Conservation (phyloP, 1,140 invertebrate genomes). For the Zelostemma sp. region DNA sequence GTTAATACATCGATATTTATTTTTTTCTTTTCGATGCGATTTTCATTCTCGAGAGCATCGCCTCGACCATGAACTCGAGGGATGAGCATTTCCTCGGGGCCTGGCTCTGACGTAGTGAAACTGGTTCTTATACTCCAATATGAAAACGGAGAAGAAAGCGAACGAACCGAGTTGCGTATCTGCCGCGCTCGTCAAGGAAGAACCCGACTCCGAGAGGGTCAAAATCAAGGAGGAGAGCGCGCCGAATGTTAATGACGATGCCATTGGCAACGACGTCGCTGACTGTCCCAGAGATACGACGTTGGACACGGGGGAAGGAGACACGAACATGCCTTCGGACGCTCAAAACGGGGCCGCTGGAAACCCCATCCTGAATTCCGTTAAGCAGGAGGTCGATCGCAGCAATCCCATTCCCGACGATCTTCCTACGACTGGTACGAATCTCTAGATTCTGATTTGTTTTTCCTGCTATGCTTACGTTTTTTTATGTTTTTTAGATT, state of each 20-base stretch:
- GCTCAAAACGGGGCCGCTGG: slow-evolving; percentile 51
- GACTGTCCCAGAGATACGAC: slow-evolving; percentile 58
- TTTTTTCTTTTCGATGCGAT: too few relatives aligned
- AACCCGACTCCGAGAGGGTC: slow-evolving; percentile 60
- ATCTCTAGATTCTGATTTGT: background rate
- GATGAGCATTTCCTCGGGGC: slow-evolving; percentile 1
- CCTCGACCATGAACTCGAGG: slow-evolving; percentile 10
- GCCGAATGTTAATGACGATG: slow-evolving; percentile 54
- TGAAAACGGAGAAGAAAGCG: slow-evolving; percentile 69
- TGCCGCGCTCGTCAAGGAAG: slow-evolving; percentile 62
- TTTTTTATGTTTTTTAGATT: slow-evolving; percentile 47
- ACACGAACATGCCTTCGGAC: slow-evolving; percentile 52
- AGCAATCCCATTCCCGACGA: slow-evolving; percentile 50
- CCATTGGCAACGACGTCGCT: slow-evolving; percentile 54
- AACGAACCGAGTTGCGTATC: slow-evolving; percentile 63
- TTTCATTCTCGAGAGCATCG: background rate
- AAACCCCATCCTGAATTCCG: slow-evolving; percentile 54
- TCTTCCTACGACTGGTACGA: slow-evolving; percentile 39
- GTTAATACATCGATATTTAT: too few relatives aligned
- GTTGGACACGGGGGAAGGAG: slow-evolving; percentile 53
- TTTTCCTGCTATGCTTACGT: background rate
- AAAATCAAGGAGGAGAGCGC: slow-evolving; percentile 64
- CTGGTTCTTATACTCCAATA: slow-evolving; percentile 40
- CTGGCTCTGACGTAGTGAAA: slow-evolving; percentile 6
- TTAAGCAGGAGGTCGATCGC: slow-evolving; percentile 63